phyloP scores from a whole-genome alignment of 2,113 vertebrate genomes.

The Anseranas semipalmata region DNA sequence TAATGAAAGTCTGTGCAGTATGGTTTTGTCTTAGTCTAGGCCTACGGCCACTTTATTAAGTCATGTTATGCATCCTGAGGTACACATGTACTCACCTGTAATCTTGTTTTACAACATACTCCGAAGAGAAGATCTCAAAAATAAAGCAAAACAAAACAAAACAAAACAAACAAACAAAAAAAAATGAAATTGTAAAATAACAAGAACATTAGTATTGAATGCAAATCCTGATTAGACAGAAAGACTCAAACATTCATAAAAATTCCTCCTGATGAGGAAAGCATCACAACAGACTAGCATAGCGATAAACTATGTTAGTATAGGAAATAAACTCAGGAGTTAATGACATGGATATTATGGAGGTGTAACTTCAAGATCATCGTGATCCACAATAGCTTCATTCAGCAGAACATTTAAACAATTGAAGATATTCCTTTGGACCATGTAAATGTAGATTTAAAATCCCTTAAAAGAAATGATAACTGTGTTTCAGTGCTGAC shows the following conservation, averaged over 20 bases:
- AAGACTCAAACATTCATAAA: background rate
- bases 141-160: background rate
- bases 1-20: background rate
- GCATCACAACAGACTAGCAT: rapidly evolving
- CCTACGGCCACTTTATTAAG: background rate
- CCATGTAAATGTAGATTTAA: background rate
- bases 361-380: background rate
- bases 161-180: background rate
- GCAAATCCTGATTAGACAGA: background rate
- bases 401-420: background rate
- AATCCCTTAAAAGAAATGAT: background rate
- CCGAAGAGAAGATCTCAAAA: background rate
- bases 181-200: background rate
- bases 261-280: background rate
- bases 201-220: background rate
- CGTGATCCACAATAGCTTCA: background rate
- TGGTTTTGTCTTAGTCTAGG: background rate
- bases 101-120: background rate
- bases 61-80: background rate
- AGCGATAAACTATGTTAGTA: background rate
- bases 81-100: background rate
- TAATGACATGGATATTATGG: background rate
- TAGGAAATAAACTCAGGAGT: background rate
- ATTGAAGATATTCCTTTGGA: background rate
- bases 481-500: background rate